Percentiles rank a stretch among this genome's conserved stretches.
Conservation (phyloP, 1,140 invertebrate species). For the Amphibalanus amphitrite region DNA sequence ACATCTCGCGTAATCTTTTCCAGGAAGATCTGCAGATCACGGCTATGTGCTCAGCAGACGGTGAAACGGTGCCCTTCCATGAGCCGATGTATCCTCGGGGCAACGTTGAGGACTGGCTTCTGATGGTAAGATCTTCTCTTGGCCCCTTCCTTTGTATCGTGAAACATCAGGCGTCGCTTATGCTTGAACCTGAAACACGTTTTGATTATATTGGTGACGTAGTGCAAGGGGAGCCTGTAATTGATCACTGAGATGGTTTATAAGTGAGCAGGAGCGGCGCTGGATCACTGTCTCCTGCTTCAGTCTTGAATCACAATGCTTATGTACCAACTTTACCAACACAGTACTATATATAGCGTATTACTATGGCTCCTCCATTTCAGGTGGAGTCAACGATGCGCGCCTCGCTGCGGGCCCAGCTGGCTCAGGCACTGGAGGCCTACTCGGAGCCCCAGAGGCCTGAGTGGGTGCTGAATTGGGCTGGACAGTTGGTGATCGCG, state of each 20-base stretch:
- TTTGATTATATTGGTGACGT: no score
- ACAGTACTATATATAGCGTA: no score
- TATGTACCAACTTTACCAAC: no score
- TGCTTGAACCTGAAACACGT: no score
- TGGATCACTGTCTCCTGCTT: no score
- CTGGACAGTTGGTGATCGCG: conserved; percentile 71
- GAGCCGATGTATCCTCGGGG: neutral
- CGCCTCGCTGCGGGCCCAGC: conserved; percentile 38
- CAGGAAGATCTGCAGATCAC: conserved; percentile 39
- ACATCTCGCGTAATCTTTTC: neutral
- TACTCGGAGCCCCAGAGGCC: conserved; percentile 45
- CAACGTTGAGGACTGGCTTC: neutral
- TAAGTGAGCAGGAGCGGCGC: no score
- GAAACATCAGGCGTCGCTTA: no score
- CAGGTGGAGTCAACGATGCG: conserved; percentile 61
- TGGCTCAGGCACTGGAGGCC: conserved; percentile 36
- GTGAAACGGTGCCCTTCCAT: conserved; percentile 63
- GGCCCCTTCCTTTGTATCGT: no score
- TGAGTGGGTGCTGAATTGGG: conserved; percentile 73
- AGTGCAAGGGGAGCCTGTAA: no score
- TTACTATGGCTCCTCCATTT: no score
- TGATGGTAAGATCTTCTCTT: neutral
- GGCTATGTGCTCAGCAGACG: conserved; percentile 76
- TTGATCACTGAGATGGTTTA: no score
- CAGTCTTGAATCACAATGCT: no score